These are phyloP conservation scores for Eurytoma californica DNA, from an alignment of 2,888 invertebrate species.

Conservation along the genomic window DNA sequence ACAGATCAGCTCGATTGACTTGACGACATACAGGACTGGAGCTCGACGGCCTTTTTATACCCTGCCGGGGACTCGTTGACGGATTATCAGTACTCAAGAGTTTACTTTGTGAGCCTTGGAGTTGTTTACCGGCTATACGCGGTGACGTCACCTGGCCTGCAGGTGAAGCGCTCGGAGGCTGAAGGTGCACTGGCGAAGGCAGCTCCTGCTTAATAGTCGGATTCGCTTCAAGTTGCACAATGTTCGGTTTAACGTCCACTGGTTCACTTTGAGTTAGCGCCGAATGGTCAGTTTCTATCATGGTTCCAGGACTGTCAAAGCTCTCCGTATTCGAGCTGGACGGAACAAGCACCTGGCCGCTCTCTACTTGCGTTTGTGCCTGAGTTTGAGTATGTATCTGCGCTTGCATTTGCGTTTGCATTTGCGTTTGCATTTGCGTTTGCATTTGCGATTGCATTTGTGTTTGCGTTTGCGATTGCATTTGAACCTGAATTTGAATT, in stretches of 20 bases:
- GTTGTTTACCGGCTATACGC: constrained; percentile 50
- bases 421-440: constrained; percentile 14
- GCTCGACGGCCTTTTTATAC: constrained; percentile 71
- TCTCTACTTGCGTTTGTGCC: constrained; percentile 39
- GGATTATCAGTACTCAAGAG: constrained; percentile 61
- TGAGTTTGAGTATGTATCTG: constrained; percentile 42
- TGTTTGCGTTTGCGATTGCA: constrained; percentile 32
- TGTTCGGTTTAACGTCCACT: constrained; percentile 68
- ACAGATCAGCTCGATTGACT: constrained; percentile 73
- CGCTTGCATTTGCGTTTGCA: constrained; percentile 37
- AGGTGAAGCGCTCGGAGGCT: constrained; percentile 66
- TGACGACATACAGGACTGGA: constrained; percentile 70
- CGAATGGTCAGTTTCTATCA: constrained; percentile 63
- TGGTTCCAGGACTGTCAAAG: constrained; percentile 61
- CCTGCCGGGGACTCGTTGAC: constrained; percentile 69
- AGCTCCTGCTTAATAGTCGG: constrained; percentile 69
- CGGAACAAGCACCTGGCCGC: constrained; percentile 70
- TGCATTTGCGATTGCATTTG: constrained; percentile 26
- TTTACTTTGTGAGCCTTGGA: constrained; percentile 48
- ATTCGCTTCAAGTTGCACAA: constrained; percentile 62
- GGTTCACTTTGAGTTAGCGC: constrained; percentile 72
- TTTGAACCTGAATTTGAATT: constrained; percentile 43
- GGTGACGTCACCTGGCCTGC: constrained; percentile 67
- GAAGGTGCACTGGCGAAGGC: constrained; percentile 67
- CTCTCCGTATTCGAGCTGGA: constrained; percentile 67